Base-by-base conservation (phyloP, 1,140 invertebrate genomes). In the Subanguina moxae region DNA sequence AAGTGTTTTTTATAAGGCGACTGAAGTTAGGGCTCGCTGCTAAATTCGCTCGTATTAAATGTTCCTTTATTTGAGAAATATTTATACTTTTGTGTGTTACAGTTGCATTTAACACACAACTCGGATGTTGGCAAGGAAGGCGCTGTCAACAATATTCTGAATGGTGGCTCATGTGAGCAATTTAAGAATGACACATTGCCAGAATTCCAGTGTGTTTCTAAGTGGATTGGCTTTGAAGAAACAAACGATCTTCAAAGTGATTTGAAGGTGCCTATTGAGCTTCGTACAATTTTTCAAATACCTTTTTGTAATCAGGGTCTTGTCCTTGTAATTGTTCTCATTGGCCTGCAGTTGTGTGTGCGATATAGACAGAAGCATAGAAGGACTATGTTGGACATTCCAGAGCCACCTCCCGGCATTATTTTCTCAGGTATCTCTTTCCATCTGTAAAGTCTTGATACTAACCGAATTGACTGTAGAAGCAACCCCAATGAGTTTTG, bases 361-460 rank as follows among this genome's bases (percentile, higher is more conserved):
- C 64, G 69, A 30, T 81, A 81, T 64, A 59, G 80, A 42, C 80
- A 82, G 70, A 32, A 52, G 21, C 64, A 75, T 43, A 57, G 52
- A 28, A 68, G 77, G 1, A 52, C 43, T 23, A n/a, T 65, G 32
- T 45, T 21, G 11, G 76, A 74, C n/a, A 17, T 64, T 48, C 19
- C 68, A 1, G 63, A 78, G 19, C 78, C 78, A 11, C 38, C 63
- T 15, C 42, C 56, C 15, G 89, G 90, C 63, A 86, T 94, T 48
- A 88, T 97, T 83, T 97, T 97, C 82, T 88, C 89, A 0, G 87
- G 89, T 42, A 38, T 38, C n/a, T n/a, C n/a, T n/a, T n/a, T n/a
- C n/a, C n/a, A n/a, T n/a, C n/a, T n/a, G n/a, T n/a, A n/a, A n/a
- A n/a, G n/a, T n/a, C n/a, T n/a, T n/a, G n/a, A n/a, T n/a, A n/a